Base-by-base conservation (phyloP, 2,888 invertebrate genomes). In the Eristalis tenax region DNA sequence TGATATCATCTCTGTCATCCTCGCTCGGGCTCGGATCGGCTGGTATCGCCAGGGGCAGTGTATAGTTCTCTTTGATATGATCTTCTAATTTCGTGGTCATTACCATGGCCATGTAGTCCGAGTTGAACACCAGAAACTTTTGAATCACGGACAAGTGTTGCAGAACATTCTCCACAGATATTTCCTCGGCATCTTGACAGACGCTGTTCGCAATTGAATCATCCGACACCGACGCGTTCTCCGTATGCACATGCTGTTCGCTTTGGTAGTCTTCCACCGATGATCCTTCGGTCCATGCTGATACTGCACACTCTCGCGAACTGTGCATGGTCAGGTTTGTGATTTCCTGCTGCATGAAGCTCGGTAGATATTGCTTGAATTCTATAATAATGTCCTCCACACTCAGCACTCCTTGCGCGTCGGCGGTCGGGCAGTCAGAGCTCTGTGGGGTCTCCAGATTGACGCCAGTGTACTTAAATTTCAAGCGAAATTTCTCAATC, bases 361-460 rank as follows among this genome's bases (percentile, higher is more conserved):
- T 92, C 0, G 92, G 92, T 82, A 92, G 70, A 0, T 90, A 89
- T 13, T 91, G 90, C 71, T 92, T 92, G 57, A 90, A 92, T 77
- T 92, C 92, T 5, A 92, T 91, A 10, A 92, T 92, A 2, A 92
- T 92, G 73, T 92, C 92, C 50, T 92, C 92, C 5, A 92, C 91
- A 4, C 92, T 90, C 40, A 92, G 83, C 13, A 90, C 90, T 15
- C 90, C 89, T 13, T 0, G 91, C 74, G 69, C 86, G 68, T 84
- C 80, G 0, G 10, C 32, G 8, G 10, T 26, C 26, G 3, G 8
- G 8, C 32, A 32, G 6, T 69, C 43, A 10, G 40, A 6, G 23
- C 43, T 40, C 70, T 81, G n/a, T 1, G 83, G 76, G 11, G 57
- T 83, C 1, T 75, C 79, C 80, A 92, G 85, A 38, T 92, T 91